These are phyloP conservation scores for Anoplophora glabripennis DNA, from an alignment of 1,140 invertebrate genomes.

Conservation along the genomic window DNA sequence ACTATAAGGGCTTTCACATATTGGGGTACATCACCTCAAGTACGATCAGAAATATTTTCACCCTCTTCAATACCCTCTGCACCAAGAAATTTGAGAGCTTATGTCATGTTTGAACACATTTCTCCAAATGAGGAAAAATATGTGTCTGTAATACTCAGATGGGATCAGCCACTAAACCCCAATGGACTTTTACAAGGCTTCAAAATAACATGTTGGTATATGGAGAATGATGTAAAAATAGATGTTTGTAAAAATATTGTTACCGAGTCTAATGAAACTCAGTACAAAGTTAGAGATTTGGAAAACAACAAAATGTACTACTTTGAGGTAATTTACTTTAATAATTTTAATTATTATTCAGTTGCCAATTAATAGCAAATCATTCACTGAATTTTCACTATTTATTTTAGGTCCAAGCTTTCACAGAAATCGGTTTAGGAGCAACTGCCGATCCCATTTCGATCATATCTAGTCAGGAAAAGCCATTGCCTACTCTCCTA, in stretches of 20 bases:
- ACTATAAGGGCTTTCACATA: constrained; percentile 77
- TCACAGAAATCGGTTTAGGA: constrained; percentile 72
- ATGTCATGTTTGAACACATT: constrained; percentile 55
- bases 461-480: constrained; percentile 63
- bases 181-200: constrained; percentile 77
- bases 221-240: constrained; percentile 40
- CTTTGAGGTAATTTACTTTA: constrained; percentile 61
- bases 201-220: constrained; percentile 66
- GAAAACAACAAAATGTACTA: constrained; percentile 65
- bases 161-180: constrained; percentile 67
- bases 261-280: constrained; percentile 44
- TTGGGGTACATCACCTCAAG: constrained; percentile 71
- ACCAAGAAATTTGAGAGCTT: constrained; percentile 67
- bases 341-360: constrained; percentile 10
- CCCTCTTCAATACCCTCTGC: constrained; percentile 70
- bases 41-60: constrained; percentile 58
- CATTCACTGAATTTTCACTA: constrained; percentile 16
- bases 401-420: constrained; percentile 67
- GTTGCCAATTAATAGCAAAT: too few species aligned
- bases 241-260: constrained; percentile 35
- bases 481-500: constrained; percentile 75
- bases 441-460: constrained; percentile 60
- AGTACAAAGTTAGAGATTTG: constrained; percentile 60
- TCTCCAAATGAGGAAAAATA: constrained; percentile 47
- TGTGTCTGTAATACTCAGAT: constrained; percentile 64